Evolutionary conservation across 2,888 invertebrate species (phyloP), one percentile per base, ranked within the genome.

Genomic region (Pterostichus niger): DNA sequence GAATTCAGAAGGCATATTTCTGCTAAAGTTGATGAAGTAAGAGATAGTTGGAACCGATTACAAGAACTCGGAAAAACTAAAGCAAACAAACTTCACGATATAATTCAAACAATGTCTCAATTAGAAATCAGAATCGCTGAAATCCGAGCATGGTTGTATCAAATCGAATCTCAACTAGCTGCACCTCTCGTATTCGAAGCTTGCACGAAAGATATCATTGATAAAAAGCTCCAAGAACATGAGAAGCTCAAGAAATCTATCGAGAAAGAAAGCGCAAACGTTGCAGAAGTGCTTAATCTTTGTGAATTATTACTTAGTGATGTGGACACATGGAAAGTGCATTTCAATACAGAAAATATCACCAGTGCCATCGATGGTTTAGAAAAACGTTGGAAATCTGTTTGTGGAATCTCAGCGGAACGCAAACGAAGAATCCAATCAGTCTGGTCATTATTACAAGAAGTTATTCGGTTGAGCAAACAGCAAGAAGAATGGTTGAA

Each of bases 281-380:
- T 97, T 4, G 95, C 94, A 0, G 95, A 96, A 87, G 93, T 96
- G 0, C 89, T 97, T 1, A 96, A 96, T 87, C 92, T 95, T 13
- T 96, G 96, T 86, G 96, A 96, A 86, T 92, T 96, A 64, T 90
- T 96, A 1, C 90, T 96, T 64, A 95, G 92, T 86, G 96, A 96
- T 86, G 93, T 94, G 1, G 95, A 96, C 85, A 91, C 93, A 0
- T 93, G 94, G 89, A 94, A 94, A 86, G 93, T 93, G 0, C 93
- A 95, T 85, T 94, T 96, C 78, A 94, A 95, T 84, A 93, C 94
- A 0, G 93, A 94, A 49, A 93, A 93, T 77, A 91, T 96, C 10
- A 93, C 93, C 35, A 91, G 91, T 0, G 94, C 95, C 0, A 93
- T 94, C 76, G 93, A 95, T 77, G 94, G 93, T 83, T 90, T 96